Base-by-base conservation (phyloP, 2,888 invertebrate species). In the Rhagonycha lutea region DNA sequence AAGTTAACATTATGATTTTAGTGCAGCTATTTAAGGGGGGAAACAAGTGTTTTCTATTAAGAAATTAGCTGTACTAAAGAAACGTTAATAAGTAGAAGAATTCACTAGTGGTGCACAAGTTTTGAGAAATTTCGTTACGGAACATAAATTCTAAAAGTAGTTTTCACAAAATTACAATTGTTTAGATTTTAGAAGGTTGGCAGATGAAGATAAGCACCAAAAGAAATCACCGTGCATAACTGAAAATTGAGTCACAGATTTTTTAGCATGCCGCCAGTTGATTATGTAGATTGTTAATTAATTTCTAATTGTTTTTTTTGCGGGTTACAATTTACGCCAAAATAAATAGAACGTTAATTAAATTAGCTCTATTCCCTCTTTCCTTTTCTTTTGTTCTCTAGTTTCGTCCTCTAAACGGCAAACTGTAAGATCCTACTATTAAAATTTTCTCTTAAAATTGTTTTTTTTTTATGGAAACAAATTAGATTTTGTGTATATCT, bases 191-290 rank as follows among this genome's bases (percentile, higher is more conserved):
- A 65, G 63, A 65, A 65, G 14, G 24, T 65, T 65, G 24, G 63
- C n/a, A 65, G 63, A 65, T 65, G 63, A 65, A 65, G 63, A 65
- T 65, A 65, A 65, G 63, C 63, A 24, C 26, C 63, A 65, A 65
- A 65, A 65, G 63, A 65, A 65, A 65, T 65, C 63, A 65, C 63
- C 63, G 63, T 65, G 63, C 63, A 65, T 65, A 65, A 65, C 63
- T 65, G 63, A 65, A 65, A 65, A 65, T 47, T 47, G 47, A 47
- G 47, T n/a, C 47, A n/a, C n/a, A 47, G n/a, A n/a, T 47, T n/a
- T 47, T 47, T 47, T 47, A 47, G 47, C n/a, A 47, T 47, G 47
- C 23, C 24, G 63, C 63, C 63, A 65, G 63, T 26, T 24, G 26
- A 26, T 65, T 65, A 65, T 65, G 63, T 23, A n/a, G 14, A 65